Evolutionary conservation across 2,797 vertebrate genomes (phyloP), one percentile per base, ranked within the genome.

Genomic region (Esox masquinongy): DNA sequence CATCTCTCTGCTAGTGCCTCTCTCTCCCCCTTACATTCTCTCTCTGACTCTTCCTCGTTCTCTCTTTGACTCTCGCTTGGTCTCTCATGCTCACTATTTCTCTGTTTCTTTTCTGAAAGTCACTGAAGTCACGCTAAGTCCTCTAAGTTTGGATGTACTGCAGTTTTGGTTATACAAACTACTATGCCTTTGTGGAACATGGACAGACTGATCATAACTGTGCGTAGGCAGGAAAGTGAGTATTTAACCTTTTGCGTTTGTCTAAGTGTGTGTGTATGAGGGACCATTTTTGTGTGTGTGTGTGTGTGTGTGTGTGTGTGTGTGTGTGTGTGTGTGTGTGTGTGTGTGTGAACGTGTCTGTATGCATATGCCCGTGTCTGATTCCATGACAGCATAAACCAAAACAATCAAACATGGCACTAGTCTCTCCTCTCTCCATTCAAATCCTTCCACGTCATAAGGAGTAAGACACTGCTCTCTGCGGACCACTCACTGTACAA

Each of bases 31-130:
- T n/a, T 34, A 19, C 36, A 43, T 31, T 69, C 19, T 47, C 68
- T 69, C 36, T 22, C 36, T 47, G 39, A 43, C 39, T n/a, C 34
- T 69, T 34, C 19, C 67, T 69, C 68, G 43, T 5, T 14, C 39
- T 69, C 68, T 22, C 39, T 69, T 31, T 47, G 8, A 2, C 36
- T n/a, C 31, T 39, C 31, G 17, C 19, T 22, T 19, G 6, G 15
- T 47, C 17, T 19, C 36, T 47, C 68, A 47, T n/a, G 22, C 68
- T 43, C 19, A 9, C 68, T 47, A 34, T 69, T 17, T 72, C 49
- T 71, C 22, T 71, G 47, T 51, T 24, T 71, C 47, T 71, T 26
- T 71, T 51, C 51, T 68, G 66, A 7, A 43, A 43, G 5, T 43
- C 39, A 43, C 9, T 43, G 39, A 9, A 43, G 39, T 43, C 39